Conservation (phyloP, 2,113 vertebrate genomes). For the Lampris incognitus region DNA sequence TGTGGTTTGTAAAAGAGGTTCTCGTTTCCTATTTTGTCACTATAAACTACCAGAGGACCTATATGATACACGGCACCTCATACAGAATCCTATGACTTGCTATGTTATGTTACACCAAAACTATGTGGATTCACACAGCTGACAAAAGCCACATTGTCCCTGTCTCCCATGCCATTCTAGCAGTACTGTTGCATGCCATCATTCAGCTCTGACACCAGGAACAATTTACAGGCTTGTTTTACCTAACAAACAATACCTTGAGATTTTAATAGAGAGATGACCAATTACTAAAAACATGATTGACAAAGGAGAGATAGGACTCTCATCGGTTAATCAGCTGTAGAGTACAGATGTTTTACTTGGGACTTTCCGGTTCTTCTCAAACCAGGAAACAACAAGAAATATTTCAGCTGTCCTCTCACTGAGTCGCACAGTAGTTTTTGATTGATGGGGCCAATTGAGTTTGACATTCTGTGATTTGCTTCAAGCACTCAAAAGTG, state of each 20-base stretch:
- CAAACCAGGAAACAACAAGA: background rate
- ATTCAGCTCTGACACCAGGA: slow-evolving; percentile 12
- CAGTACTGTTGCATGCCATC: slow-evolving; percentile 11
- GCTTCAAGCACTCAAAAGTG: background rate
- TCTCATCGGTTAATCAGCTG: background rate
- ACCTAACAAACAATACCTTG: slow-evolving; percentile 13
- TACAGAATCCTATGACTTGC: slow-evolving; percentile 8
- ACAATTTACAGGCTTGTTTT: slow-evolving; percentile 30
- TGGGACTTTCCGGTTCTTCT: background rate
- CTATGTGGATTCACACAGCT: slow-evolving; percentile 43
- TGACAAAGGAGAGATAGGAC: background rate
- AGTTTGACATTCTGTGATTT: slow-evolving; percentile 24
- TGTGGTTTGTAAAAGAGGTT: slow-evolving; percentile 3
- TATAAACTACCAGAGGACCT: background rate
- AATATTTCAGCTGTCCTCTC: slow-evolving; percentile 10
- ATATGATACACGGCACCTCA: background rate
- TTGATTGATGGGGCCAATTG: slow-evolving; percentile 5
- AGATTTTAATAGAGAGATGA: background rate
- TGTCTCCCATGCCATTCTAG: slow-evolving; percentile 18
- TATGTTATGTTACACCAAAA: slow-evolving; percentile 56
- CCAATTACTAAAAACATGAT: background rate
- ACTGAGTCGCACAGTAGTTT: background rate
- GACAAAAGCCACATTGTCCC: slow-evolving; percentile 59
- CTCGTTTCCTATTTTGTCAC: background rate
- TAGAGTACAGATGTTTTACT: slow-evolving; percentile 1